A percentile compares a stretch with the other conserved stretches of the same genome.
Evolutionary conservation across 2,888 invertebrate genomes (phyloP).

Genomic region (Platynereis dumerilii): DNA sequence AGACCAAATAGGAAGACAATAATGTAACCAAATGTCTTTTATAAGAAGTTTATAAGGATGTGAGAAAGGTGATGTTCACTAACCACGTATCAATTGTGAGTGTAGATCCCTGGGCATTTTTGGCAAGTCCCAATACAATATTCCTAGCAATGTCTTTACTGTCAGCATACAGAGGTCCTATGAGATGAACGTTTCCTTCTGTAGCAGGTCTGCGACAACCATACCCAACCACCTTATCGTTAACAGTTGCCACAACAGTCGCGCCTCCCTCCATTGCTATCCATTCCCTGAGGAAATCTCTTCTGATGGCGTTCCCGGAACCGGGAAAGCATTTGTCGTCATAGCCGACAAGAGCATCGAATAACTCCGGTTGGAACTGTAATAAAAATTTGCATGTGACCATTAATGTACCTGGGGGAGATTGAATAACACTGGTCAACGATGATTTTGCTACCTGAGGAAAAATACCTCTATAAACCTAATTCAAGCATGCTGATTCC

Average conservation of each 20-base stretch:
- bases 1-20: no score
- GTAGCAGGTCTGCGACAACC: slow-evolving; percentile 22
- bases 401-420: no score
- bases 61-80: no score
- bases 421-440: no score
- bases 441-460: no score
- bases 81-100: not conserved
- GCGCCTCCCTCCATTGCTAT: not conserved
- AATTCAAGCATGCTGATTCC: no score
- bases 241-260: slow-evolving; percentile 4
- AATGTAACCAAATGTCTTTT: no score
- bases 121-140: not conserved
- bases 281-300: slow-evolving; percentile 5
- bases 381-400: slow-evolving; percentile 8
- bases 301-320: not conserved
- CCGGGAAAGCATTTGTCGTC: slow-evolving; percentile 14
- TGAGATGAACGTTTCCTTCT: slow-evolving; percentile 12
- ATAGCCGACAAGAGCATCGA: slow-evolving; percentile 3
- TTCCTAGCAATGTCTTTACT: slow-evolving; percentile 3
- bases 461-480: no score
- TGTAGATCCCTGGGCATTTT: not conserved
- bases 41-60: no score
- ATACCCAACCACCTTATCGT: slow-evolving; percentile 14
- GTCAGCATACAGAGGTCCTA: slow-evolving; percentile 28
- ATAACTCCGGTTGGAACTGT: not conserved